phyloP scores from a whole-genome alignment of 53 echinoderm and acorn worm species.

The Hippasteria phrygiana region DNA sequence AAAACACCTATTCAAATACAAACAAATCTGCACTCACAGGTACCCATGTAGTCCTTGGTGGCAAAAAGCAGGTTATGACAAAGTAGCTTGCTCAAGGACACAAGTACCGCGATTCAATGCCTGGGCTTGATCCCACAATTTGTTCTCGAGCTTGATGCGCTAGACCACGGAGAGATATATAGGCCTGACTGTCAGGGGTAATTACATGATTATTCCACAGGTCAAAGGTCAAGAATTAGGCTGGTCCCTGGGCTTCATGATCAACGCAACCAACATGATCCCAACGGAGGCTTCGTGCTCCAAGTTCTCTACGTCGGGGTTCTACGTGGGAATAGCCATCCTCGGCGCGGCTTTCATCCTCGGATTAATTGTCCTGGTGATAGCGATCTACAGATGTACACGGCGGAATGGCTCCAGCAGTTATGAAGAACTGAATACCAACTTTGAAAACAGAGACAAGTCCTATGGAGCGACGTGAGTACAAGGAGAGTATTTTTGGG shows the following conservation, averaged over 20 bases:
- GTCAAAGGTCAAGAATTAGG: slow-evolving; percentile 64
- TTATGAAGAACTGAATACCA: slow-evolving; percentile 10
- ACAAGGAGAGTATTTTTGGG: neutral
- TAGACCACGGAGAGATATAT: too few species aligned
- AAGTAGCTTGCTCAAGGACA: too few species aligned
- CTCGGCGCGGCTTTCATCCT: neutral
- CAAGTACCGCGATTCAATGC: too few species aligned
- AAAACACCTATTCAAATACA: too few species aligned
- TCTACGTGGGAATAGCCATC: slow-evolving; percentile 42
- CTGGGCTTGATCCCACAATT: neutral
- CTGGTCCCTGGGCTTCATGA: slow-evolving; percentile 80
- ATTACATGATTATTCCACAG: slow-evolving; percentile 9
- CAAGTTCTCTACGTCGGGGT: slow-evolving; percentile 11
- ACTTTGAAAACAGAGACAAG: neutral
- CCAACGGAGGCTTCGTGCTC: slow-evolving; percentile 55
- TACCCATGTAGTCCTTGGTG: too few species aligned
- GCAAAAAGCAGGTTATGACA: too few species aligned
- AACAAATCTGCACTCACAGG: too few species aligned
- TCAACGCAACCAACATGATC: slow-evolving; percentile 74
- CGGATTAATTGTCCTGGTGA: slow-evolving; percentile 38
- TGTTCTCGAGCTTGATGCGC: neutral
- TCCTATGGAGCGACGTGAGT: slow-evolving; percentile 1
- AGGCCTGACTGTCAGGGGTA: too few species aligned
- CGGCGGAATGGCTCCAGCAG: neutral
- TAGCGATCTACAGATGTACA: neutral